Evolutionary conservation across 2,888 invertebrate genomes (phyloP).

Genomic region (Gerris lacustris): DNA sequence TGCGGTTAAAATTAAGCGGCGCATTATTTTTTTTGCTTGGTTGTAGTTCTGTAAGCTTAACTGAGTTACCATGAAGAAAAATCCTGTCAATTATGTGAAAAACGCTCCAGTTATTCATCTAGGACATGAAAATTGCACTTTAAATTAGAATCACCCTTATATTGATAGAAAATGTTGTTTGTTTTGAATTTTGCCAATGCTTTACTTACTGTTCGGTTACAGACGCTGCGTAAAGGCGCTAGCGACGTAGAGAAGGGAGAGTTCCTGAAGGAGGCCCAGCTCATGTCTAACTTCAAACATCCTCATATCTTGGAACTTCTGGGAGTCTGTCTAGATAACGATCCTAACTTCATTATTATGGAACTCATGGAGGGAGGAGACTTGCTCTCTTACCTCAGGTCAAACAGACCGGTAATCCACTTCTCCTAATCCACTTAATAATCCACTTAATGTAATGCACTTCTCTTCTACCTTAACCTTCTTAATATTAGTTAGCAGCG

Average conservation of each 20-base stretch:
- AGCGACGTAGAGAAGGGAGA: conserved; percentile 80
- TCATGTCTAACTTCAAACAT: conserved; percentile 96
- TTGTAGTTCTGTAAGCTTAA: no score
- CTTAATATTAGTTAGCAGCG: no score
- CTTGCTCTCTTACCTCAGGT: conserved; percentile 74
- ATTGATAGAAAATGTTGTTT: no score
- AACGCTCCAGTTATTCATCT: no score
- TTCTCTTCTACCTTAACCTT: no score
- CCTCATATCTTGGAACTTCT: conserved; percentile 85
- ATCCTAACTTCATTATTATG: conserved; percentile 85
- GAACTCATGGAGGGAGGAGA: conserved; percentile 98
- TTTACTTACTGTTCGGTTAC: conserved; percentile 22
- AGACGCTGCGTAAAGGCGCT: conserved; percentile 85
- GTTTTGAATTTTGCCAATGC: no score
- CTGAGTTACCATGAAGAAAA: no score
- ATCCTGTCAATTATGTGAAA: no score
- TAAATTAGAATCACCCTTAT: no score
- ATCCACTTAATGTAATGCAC: background rate
- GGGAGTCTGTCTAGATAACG: conserved; percentile 88
- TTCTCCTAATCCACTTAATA: background rate
- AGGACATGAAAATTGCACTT: no score
- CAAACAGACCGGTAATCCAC: conserved; percentile 50
- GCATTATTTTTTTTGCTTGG: no score
- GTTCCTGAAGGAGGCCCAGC: conserved; percentile 88
- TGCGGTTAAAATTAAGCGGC: no score